Conservation (phyloP, 2,797 vertebrate genomes). For the Peromyscus attwateri region DNA sequence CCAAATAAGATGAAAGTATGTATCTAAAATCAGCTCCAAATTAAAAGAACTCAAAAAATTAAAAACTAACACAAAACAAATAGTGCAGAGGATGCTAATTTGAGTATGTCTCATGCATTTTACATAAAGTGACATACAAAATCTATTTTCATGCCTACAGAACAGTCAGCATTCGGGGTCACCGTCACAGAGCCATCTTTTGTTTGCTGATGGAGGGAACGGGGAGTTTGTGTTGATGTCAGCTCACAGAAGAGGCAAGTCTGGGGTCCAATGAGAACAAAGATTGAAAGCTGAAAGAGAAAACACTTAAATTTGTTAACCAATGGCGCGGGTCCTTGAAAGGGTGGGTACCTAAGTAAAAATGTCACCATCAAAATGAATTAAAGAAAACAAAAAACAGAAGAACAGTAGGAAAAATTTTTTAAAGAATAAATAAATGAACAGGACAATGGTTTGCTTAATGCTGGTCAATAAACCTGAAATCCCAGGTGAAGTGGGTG, state of each 20-base stretch:
- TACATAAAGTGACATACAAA: background rate
- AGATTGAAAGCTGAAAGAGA: background rate
- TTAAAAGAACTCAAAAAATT: background rate
- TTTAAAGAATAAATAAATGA: background rate
- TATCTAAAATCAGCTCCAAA: background rate
- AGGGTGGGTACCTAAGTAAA: background rate
- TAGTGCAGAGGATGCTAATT: background rate
- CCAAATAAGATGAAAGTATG: background rate
- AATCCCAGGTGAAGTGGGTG: background rate
- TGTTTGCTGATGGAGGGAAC: background rate
- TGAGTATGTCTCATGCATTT: background rate
- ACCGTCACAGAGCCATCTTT: background rate
- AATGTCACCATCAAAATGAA: background rate
- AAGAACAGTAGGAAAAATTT: background rate
- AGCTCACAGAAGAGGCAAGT: background rate
- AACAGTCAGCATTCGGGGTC: background rate
- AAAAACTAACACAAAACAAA: background rate
- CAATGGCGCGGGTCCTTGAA: background rate
- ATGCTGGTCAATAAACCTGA: background rate
- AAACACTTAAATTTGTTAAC: background rate
- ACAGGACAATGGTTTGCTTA: background rate
- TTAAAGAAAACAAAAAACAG: background rate
- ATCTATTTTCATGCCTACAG: background rate
- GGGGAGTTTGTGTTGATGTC: background rate
- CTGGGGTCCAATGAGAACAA: background rate